Evolutionary conservation across 2,113 vertebrate species (phyloP), one percentile per base, ranked within the genome.

Genomic region (Sphyrna mokarran): DNA sequence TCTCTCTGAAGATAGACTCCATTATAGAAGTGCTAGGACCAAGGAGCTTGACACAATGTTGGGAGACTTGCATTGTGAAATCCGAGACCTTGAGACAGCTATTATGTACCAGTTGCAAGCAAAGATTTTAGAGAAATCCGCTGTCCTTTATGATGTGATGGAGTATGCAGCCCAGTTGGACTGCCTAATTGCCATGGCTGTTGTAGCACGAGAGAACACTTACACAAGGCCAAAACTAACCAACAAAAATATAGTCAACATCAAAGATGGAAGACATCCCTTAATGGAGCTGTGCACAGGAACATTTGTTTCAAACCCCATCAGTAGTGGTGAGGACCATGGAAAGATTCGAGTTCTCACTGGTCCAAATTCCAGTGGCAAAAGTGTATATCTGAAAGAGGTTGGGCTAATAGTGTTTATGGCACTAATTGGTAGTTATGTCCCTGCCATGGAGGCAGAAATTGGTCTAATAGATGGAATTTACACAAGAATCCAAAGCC

Each of bases 321-420:
- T 97, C 95, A 96, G 98, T 96, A 98, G 98, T 0, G 97, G 97
- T 0, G 98, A 98, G 96, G 96, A 97, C 0, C 97, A 97, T 40
- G 97, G 98, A 40, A 98, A 98, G 96, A 97, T 99, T 96, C 99
- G 99, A 97, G 97, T 99, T 96, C 97, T 99, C 96, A 99, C 99
- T 0, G 99, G 99, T 23, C 99, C 99, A 70, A 99, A 99, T 96
- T 99, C 99, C 37, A 99, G 99, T 86, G 99, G 99, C 93, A 99
- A 99, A 96, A 99, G 99, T 48, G 97, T 99, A 96, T 99, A 99
- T 97, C 98, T 99, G 95, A 99, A 99, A 97, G 98, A 99, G 98
- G 98, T 98, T 95, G 99, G 99, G 94, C 97, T 99, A 97, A 99
- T 99, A 96, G 98, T 99, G 68, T 99, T 99, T 97, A 99, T 99